Base-by-base conservation (phyloP, 1,140 invertebrate genomes). In the Macrobrachium rosenbergii region DNA sequence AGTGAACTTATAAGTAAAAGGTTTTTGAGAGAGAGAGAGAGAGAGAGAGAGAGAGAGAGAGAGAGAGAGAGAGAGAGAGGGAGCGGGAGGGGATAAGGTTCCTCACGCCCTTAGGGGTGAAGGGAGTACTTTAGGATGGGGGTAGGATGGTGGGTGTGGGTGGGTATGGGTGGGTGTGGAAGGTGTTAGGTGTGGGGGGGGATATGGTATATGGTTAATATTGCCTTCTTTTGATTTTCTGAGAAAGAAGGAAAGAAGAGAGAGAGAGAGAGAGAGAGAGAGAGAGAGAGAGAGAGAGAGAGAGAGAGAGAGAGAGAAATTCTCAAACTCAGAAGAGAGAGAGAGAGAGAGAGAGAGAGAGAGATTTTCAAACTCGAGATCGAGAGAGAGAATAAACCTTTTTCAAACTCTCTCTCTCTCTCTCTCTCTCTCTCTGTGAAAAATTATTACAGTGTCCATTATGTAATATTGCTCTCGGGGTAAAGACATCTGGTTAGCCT, bases 371-470 rank as follows among this genome's bases (percentile, higher is more conserved):
- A n/a, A n/a, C n/a, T n/a, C n/a, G 43, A 43, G 69, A 73, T n/a
- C n/a, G 19, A 43, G 43, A 43, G 43, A 21, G 69, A 73, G 17
- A 43, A 73, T 23, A 43, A 73, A n/a, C 23, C 28, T 16, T 3
- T 37, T 3, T 37, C 28, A n/a, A n/a, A n/a, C n/a, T 72, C 10
- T 21, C 64, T 67, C 64, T 67, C 64, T 67, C 64, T 67, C 64
- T 67, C 64, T 67, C 64, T 67, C 64, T 67, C 64, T 72, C 10
- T 21, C 64, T 67, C 64, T 67, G 19, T 67, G 19, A n/a, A 17
- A n/a, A 17, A n/a, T 21, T 67, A 17, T 67, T 21, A n/a, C 63
- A n/a, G 19, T 67, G 19, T 67, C 63, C 23, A 17, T 67, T 21
- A n/a, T 21, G 19, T 21, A n/a, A 17, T 67, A 17, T 67, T 21